A percentile compares a stretch with the other conserved stretches of the same genome.
Conservation (phyloP, 2,888 invertebrate species). For the Nomada flava region DNA sequence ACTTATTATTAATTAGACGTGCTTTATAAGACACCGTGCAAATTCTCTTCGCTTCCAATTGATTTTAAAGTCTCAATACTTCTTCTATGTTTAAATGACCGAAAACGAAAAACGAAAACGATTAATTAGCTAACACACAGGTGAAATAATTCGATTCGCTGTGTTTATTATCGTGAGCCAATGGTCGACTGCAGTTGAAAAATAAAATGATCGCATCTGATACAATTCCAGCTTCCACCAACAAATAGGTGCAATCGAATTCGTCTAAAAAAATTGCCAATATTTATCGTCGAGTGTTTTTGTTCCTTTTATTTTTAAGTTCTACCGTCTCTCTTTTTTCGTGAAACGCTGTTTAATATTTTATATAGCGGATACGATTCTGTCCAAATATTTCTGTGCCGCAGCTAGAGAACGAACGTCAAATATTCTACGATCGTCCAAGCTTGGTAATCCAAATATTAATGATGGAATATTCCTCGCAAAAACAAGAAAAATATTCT, state of each 20-base stretch:
- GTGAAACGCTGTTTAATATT: too few species aligned
- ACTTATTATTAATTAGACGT: too few species aligned
- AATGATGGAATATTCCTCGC: too few species aligned
- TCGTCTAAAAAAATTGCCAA: not conserved
- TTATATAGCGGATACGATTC: not conserved
- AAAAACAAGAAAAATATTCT: too few species aligned
- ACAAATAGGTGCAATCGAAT: not conserved
- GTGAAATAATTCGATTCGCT: not conserved
- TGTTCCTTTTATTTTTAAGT: not conserved
- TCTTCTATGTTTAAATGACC: not conserved
- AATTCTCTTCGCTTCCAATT: too few species aligned
- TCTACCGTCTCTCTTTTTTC: not conserved
- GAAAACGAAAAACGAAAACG: not conserved
- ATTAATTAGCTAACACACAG: not conserved
- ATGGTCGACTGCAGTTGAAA: not conserved
- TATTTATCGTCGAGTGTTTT: not conserved
- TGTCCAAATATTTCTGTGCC: not conserved
- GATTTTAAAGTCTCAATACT: too few species aligned
- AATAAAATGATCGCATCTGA: not conserved
- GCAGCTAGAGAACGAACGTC: too few species aligned
- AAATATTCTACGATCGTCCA: constrained; percentile 1
- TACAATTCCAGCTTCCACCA: not conserved
- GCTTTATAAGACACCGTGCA: too few species aligned
- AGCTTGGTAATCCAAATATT: too few species aligned
- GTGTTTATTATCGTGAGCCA: not conserved